Percentiles rank a stretch among this genome's conserved stretches.
These are phyloP conservation scores for Ibycter americanus DNA, from an alignment of 2,797 vertebrate species.

Conservation along the genomic window DNA sequence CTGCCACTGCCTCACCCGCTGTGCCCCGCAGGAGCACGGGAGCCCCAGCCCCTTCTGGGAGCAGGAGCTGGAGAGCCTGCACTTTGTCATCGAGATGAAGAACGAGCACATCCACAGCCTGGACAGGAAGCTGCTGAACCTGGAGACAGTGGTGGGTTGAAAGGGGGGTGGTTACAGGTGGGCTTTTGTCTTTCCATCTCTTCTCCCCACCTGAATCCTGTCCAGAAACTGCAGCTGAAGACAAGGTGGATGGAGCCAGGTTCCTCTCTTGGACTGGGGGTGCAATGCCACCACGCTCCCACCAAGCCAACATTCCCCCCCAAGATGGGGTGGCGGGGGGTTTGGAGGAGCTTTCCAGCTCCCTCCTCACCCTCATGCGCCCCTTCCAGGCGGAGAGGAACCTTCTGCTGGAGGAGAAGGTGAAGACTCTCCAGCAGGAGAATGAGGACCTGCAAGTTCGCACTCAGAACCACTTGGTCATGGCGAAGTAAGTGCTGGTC, in stretches of 20 bases:
- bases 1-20: neutral
- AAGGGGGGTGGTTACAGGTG: neutral
- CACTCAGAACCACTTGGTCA: slow-evolving; percentile 79
- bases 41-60: slow-evolving; percentile 94
- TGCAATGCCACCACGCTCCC: neutral
- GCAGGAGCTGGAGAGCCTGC: slow-evolving; percentile 91
- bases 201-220: neutral
- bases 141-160: slow-evolving; percentile 82
- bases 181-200: neutral
- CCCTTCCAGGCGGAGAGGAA: slow-evolving; percentile 85
- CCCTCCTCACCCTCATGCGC: neutral
- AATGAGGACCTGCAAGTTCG: slow-evolving; percentile 88
- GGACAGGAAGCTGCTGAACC: slow-evolving; percentile 83
- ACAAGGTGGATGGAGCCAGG: accelerated
- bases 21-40: slow-evolving; percentile 82
- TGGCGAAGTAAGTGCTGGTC: slow-evolving; percentile 65
- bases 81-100: slow-evolving; percentile 96
- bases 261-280: neutral
- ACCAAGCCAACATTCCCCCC: neutral
- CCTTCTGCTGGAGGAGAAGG: slow-evolving; percentile 84
- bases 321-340: accelerated
- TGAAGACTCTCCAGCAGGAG: slow-evolving; percentile 84
- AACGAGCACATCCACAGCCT: slow-evolving; percentile 84
- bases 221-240: neutral
- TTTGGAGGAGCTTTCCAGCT: neutral